Conservation (phyloP, 2,113 vertebrate genomes). For the Nothocercus julius region DNA sequence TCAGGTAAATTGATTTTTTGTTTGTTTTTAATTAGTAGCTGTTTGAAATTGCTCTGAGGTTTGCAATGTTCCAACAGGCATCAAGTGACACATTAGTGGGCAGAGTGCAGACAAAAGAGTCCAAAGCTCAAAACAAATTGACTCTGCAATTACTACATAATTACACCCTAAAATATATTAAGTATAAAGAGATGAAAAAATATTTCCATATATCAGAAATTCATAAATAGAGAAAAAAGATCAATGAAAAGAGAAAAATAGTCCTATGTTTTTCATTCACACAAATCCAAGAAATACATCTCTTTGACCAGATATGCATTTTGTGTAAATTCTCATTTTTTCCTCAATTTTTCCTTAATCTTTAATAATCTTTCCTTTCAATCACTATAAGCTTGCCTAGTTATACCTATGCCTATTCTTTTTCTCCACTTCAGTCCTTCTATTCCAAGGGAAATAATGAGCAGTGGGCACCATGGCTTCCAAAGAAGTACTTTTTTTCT, state of each 20-base stretch:
- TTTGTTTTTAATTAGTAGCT: background rate
- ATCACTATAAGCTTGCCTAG: background rate
- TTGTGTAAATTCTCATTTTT: background rate
- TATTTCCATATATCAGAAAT: background rate
- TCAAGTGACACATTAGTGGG: background rate
- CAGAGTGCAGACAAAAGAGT: background rate
- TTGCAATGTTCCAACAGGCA: background rate
- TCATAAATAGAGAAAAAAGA: background rate
- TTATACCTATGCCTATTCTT: background rate
- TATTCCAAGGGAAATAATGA: background rate
- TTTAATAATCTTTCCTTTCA: background rate
- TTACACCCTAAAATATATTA: background rate
- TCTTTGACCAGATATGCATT: background rate
- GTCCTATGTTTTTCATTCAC: background rate
- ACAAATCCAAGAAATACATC: background rate
- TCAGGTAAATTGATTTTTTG: background rate
- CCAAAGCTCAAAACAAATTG: background rate
- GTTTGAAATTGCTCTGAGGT: background rate
- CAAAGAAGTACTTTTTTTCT: background rate
- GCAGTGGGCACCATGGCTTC: accelerated
- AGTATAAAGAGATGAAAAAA: background rate
- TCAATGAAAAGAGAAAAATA: background rate
- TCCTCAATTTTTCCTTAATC: background rate
- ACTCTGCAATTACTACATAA: background rate
- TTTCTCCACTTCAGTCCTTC: background rate